A percentile compares a stretch with the other conserved stretches of the same genome.
phyloP scores from a whole-genome alignment of 2,797 vertebrate species.

The Hemitrygon akajei region DNA sequence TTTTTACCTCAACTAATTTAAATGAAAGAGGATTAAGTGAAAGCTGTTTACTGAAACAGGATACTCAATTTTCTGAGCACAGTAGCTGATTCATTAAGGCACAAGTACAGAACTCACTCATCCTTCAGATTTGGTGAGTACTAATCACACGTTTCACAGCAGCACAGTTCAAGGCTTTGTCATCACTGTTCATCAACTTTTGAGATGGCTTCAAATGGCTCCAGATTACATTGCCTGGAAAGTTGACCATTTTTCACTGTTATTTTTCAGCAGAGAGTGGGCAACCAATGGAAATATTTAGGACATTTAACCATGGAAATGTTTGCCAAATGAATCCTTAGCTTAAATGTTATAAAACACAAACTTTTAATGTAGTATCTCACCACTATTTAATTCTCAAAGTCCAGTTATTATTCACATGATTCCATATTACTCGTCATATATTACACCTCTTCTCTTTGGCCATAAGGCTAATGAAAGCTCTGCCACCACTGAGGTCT shows the following conservation, averaged over 20 bases:
- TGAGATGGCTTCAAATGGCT: not conserved
- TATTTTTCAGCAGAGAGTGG: not conserved
- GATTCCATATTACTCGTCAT: no score
- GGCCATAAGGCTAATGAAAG: no score
- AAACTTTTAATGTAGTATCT: no score
- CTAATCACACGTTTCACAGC: not conserved
- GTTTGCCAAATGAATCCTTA: no score
- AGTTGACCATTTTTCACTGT: not conserved
- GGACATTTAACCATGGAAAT: no score
- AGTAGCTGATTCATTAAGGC: not conserved
- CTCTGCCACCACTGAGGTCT: no score
- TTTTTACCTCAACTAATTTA: not conserved
- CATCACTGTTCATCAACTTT: not conserved
- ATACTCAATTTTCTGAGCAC: not conserved
- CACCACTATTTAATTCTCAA: no score
- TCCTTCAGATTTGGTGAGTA: not conserved
- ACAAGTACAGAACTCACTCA: not conserved
- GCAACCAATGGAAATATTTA: not conserved
- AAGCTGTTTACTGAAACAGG: not conserved
- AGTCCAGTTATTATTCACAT: no score
- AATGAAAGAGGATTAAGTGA: not conserved
- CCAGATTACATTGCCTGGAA: not conserved
- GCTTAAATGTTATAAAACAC: no score
- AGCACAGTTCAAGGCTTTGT: not conserved
- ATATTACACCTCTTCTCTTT: no score